Percentiles rank a stretch among this genome's conserved stretches.
Conservation (phyloP, 2,888 invertebrate genomes). For the Synanthedon vespiformis region DNA sequence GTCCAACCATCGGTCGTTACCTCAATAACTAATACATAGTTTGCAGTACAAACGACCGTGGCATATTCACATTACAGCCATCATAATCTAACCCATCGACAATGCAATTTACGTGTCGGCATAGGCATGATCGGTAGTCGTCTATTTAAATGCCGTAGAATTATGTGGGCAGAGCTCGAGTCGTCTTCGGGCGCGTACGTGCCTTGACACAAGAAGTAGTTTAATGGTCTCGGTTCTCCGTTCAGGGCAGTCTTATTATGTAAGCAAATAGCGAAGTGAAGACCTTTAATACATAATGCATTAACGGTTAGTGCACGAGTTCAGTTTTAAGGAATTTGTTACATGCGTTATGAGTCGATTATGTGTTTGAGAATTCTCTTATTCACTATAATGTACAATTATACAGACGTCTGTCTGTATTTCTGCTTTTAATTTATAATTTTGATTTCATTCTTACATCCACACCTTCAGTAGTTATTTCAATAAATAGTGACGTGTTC, state of each 20-base stretch:
- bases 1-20: slow-evolving; percentile 15
- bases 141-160: slow-evolving; percentile 35
- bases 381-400: too few species aligned
- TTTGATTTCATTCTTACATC: too few species aligned
- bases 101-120: slow-evolving; percentile 25
- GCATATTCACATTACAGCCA: slow-evolving; percentile 23
- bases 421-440: too few species aligned
- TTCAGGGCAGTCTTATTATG: slow-evolving; percentile 36
- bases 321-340: not conserved
- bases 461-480: too few species aligned
- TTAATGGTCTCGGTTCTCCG: slow-evolving; percentile 36
- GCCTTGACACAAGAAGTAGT: slow-evolving; percentile 51
- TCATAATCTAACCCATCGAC: slow-evolving; percentile 31
- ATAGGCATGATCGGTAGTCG: slow-evolving; percentile 18
- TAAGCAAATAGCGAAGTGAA: slow-evolving; percentile 52
- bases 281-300: slow-evolving; percentile 47
- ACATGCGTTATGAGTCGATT: not conserved
- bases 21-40: slow-evolving; percentile 7
- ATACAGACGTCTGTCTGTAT: too few species aligned
- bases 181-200: slow-evolving; percentile 40
- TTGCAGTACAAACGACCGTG: slow-evolving; percentile 34
- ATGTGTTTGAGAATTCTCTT: not conserved
- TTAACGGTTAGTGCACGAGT: slow-evolving; percentile 42
- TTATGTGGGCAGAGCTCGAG: slow-evolving; percentile 41
- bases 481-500: too few species aligned